Percentiles rank a stretch among this genome's conserved stretches.
phyloP scores from a whole-genome alignment of 2,797 vertebrate species.

The Clarias platycephalus region DNA sequence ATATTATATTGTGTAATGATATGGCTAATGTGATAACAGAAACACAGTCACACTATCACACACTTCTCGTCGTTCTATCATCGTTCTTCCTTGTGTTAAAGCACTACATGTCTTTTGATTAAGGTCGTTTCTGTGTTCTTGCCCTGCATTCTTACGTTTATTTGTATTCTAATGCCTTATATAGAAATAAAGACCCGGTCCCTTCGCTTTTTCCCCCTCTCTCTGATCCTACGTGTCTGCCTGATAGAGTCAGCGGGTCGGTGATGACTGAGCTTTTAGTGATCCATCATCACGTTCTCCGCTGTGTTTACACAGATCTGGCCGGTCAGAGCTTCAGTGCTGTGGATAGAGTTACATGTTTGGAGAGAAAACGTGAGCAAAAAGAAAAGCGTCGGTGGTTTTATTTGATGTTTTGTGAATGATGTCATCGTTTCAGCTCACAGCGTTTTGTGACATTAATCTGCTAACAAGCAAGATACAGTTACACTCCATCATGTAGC shows the following conservation, averaged over 20 bases:
- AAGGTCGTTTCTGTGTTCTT: not conserved
- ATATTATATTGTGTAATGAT: not conserved
- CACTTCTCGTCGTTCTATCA: no score
- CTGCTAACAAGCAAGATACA: not conserved
- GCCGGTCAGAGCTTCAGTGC: not conserved
- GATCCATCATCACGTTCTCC: slow-evolving; percentile 22
- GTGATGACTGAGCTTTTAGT: slow-evolving; percentile 12
- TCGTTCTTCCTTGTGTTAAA: not conserved
- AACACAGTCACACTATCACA: not conserved
- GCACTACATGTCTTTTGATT: not conserved
- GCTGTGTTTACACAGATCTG: slow-evolving; percentile 17
- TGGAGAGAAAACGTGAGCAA: slow-evolving; percentile 5
- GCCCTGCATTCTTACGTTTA: not conserved
- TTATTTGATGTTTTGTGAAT: slow-evolving; percentile 22
- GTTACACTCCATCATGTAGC: not conserved
- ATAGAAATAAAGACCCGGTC: slow-evolving; percentile 14
- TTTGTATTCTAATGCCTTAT: slow-evolving; percentile 14
- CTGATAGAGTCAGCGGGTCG: slow-evolving; percentile 4
- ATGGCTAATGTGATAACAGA: no score
- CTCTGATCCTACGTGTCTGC: not conserved
- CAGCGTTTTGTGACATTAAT: slow-evolving; percentile 1
- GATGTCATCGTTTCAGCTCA: slow-evolving; percentile 8
- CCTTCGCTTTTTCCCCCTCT: not conserved
- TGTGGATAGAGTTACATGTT: slow-evolving; percentile 7
- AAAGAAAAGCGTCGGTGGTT: not conserved